These are phyloP conservation scores for Eupithecia inturbata DNA, from an alignment of 2,888 invertebrate species.

Conservation along the genomic window DNA sequence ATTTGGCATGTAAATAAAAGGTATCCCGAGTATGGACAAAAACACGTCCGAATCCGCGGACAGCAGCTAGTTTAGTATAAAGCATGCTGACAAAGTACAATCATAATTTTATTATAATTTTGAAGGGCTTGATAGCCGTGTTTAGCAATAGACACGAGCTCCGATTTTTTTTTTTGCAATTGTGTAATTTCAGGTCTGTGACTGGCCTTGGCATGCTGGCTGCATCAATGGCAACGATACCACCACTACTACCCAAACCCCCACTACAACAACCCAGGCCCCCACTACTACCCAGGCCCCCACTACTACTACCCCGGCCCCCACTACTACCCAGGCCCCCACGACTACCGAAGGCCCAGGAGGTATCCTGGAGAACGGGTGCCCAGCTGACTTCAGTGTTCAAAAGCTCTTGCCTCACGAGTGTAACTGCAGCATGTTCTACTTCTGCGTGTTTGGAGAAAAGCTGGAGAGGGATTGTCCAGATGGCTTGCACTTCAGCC, in stretches of 20 bases:
- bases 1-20: too few species aligned
- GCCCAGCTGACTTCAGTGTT: conserved; percentile 52
- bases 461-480: conserved; percentile 51
- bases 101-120: too few species aligned
- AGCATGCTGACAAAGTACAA: too few species aligned
- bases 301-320: not conserved
- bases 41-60: too few species aligned
- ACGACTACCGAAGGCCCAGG: not conserved
- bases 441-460: conserved; percentile 59
- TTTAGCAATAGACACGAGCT: too few species aligned
- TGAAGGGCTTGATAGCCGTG: too few species aligned
- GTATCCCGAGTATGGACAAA: too few species aligned
- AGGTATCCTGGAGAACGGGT: conserved; percentile 51
- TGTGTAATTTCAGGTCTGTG: conserved; percentile 41
- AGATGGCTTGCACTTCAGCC: conserved; percentile 57
- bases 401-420: conserved; percentile 59
- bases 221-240: conserved; percentile 20
- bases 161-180: too few species aligned
- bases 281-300: not conserved
- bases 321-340: not conserved
- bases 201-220: conserved; percentile 47
- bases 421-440: conserved; percentile 57
- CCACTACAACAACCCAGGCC: not conserved
- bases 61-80: too few species aligned
- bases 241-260: conserved; percentile 22